Evolutionary conservation across 2,888 invertebrate species (phyloP).

Genomic region (Pachydiplax longipennis): DNA sequence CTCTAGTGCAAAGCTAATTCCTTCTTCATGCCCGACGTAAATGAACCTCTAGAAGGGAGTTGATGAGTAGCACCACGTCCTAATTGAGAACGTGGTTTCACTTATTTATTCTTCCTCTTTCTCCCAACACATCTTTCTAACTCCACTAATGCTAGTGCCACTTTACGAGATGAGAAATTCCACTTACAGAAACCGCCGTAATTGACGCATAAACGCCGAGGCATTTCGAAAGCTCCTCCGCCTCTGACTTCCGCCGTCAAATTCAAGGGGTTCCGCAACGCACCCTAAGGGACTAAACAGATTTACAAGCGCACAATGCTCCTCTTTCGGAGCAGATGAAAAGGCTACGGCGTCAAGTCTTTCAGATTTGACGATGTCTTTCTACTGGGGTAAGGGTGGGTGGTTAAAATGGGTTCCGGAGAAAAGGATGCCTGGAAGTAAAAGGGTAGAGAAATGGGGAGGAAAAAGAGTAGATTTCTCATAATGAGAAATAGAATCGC

Average conservation of each 20-base stretch:
- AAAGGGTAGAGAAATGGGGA: neutral
- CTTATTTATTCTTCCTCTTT: neutral
- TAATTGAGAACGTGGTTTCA: neutral
- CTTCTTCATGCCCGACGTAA: no score
- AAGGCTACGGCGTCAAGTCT: constrained; percentile 8
- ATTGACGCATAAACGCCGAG: constrained; percentile 34
- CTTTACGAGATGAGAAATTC: constrained; percentile 2
- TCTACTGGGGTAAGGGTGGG: neutral
- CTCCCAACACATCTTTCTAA: neutral
- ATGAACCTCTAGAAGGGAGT: neutral
- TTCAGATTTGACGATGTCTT: constrained; percentile 29
- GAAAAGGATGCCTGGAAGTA: neutral
- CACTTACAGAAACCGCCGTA: constrained; percentile 25
- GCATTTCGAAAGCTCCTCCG: neutral
- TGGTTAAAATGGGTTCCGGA: neutral
- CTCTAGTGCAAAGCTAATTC: no score
- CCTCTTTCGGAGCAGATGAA: constrained; percentile 4
- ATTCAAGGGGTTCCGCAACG: constrained; percentile 9
- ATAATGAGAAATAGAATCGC: neutral
- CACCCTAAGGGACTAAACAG: constrained; percentile 2
- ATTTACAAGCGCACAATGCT: constrained; percentile 32
- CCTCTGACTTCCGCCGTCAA: constrained; percentile 35
- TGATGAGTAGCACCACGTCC: neutral
- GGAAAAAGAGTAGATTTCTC: neutral
- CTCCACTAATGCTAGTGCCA: neutral